These are phyloP conservation scores for Invenusta paracnida DNA, from an alignment of 2,888 invertebrate species.

Conservation along the genomic window DNA sequence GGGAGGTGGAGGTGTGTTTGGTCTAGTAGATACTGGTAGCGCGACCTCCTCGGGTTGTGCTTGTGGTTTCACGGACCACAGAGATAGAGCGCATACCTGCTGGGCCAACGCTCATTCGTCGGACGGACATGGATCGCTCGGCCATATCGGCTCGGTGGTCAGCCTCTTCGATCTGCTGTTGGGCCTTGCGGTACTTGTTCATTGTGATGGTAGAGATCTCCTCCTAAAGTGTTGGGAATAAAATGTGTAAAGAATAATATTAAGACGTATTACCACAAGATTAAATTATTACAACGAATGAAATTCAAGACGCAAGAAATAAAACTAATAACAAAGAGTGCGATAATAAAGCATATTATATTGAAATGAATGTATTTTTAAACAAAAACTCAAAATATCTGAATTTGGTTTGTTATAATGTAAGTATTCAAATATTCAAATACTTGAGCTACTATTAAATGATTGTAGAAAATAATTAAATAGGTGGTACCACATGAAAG, in stretches of 20 bases:
- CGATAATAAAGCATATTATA: no score
- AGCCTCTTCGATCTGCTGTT: slow-evolving; percentile 57
- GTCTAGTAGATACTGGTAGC: slow-evolving; percentile 42
- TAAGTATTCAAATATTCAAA: no score
- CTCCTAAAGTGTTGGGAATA: slow-evolving; percentile 51
- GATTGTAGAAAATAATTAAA: no score
- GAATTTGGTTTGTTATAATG: no score
- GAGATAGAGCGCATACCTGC: slow-evolving; percentile 60
- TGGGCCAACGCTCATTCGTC: slow-evolving; percentile 47
- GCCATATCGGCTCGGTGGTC: slow-evolving; percentile 58
- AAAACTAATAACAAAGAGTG: no score
- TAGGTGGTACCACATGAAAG: no score
- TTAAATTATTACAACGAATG: no score
- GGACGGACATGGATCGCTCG: slow-evolving; percentile 54
- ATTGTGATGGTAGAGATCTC: slow-evolving; percentile 60
- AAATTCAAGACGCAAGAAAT: no score
- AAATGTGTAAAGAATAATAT: background rate
- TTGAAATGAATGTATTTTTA: no score
- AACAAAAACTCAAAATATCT: no score
- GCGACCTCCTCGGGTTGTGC: slow-evolving; percentile 24
- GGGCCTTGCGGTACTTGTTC: slow-evolving; percentile 61
- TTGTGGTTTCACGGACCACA: slow-evolving; percentile 53
- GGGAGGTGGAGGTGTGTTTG: no score
- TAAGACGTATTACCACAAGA: background rate
- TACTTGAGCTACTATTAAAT: no score